Base-by-base conservation (phyloP, 2,797 vertebrate species). In the Parotocinclus haroldoi region DNA sequence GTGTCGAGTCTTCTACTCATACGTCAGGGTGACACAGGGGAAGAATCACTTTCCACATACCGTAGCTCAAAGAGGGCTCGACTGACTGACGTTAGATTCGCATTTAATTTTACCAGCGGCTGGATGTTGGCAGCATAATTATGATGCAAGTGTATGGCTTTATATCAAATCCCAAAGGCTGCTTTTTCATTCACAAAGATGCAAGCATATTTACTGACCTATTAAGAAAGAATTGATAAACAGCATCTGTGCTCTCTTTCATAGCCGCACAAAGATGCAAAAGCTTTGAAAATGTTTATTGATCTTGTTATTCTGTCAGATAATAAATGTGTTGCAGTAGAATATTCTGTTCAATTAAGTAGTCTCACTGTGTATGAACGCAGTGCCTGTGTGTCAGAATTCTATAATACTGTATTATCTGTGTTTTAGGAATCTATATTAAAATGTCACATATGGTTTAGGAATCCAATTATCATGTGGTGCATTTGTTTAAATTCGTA, bases 21-120 rank as follows among this genome's bases (percentile, higher is more conserved):
- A 68, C 54, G 69, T 78, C 73, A 74, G 66, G 68, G 66, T 75
- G 76, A 74, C 79, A 70, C 14, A 53, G 36, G 64, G 53, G 68
- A 70, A 70, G 62, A 70, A 40, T 44, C 59, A 52, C 66, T 72
- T 65, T 68, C 66, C 50, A 65, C 13, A 42, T 63, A 61, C 14
- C 8, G 36, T 55, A n/a, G 57, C 53, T 73, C 36, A 40, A 63
- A 62, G 27, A 65, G 19, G 18, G 39, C 50, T 27, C 60, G 16
- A 8, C 50, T 27, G 27, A 27, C 42, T 10, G 2, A 51, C 19
- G 62, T 54, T 38, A 13, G 19, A 17, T 39, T 38, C 13, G 44
- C 27, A 49, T 62, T 76, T 53, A 68, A 16, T 61, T 52, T 62
- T 54, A 51, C 53, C 45, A 53, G 48, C 55, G 13, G 59, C 55